phyloP scores from a whole-genome alignment of 2,888 invertebrate genomes.

The Drymonia ruficornis region DNA sequence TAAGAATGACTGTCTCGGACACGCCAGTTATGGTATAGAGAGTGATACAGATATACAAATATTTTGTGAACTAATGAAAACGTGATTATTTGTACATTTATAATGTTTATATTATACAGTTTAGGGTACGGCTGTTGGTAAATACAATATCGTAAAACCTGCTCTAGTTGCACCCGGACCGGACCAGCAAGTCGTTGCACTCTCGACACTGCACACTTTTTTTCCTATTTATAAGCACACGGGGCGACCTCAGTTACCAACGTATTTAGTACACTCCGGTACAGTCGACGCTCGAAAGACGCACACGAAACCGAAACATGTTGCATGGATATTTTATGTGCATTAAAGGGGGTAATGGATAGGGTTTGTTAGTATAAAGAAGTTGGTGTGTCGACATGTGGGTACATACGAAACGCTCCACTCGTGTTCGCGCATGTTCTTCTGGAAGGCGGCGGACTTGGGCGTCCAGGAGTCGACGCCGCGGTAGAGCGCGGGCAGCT shows the following conservation, averaged over 20 bases:
- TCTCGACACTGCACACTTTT: conserved; percentile 43
- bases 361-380: conserved; percentile 53
- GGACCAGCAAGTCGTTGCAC: conserved; percentile 61
- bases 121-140: conserved; percentile 24
- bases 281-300: conserved; percentile 24
- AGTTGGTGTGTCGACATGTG: conserved; percentile 24
- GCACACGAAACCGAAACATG: conserved; percentile 34
- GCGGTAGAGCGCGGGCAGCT: conserved; percentile 89
- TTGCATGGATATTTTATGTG: conserved; percentile 15
- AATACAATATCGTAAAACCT: conserved; percentile 45
- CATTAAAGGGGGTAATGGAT: conserved; percentile 16
- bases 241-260: conserved; percentile 31
- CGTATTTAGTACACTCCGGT: conserved; percentile 26
- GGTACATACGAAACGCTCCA: conserved; percentile 85
- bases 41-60: conserved; percentile 13
- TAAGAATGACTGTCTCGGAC: conserved; percentile 20
- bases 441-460: conserved; percentile 86
- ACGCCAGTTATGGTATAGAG: conserved; percentile 11
- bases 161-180: conserved; percentile 44
- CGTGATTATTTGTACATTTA: neutral
- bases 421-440: conserved; percentile 83
- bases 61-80: conserved; percentile 1
- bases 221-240: conserved; percentile 49
- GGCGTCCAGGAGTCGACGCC: conserved; percentile 91
- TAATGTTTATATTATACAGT: neutral